Base-by-base conservation (phyloP, 1,140 invertebrate genomes). In the Lutraria rhynchaena region DNA sequence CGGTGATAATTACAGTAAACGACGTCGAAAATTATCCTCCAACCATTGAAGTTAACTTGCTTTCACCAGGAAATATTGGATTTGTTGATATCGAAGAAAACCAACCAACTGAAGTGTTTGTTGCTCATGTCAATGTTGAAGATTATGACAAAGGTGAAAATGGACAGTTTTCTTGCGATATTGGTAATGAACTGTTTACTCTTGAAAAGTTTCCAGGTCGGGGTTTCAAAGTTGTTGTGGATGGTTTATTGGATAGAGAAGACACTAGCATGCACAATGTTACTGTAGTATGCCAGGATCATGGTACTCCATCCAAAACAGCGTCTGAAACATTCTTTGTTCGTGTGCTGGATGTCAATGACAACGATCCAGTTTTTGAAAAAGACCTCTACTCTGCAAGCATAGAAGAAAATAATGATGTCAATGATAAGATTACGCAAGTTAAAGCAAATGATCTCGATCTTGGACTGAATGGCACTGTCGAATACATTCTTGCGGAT, bases 371-470 rank as follows among this genome's bases (percentile, higher is more conserved):
- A 3, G 27, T 53, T 19, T 83, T 83, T 71, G 37, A 55, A 46
- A 71, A 61, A 24, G 31, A 73, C 7, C 33, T 71, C 7, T 83
- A 71, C 55, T 35, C 33, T 22, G 67, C 33, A 24, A 13, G 31
- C 7, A 71, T 71, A 3, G 19, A 49, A 7, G 82, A 83, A 37
- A 78, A 83, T 27, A 85, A 81, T 46, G 96, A 96, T 81, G 96
- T 98, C 78, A 97, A 97, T 89, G 98, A 73, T 53, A 98, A 89
- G 96, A 97, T 46, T 96, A 97, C 90, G 11, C 94, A 98, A 96
- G 96, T 99, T 58, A 96, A 95, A 63, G 98, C 98, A 0, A 97
- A 95, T 31, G 98, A 99, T 93, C 95, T 96, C 0, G 98, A 99
- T 93, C 97, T 97, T 87, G 98, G 98, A 13, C 95, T 98, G 13